Percentiles rank a stretch among this genome's conserved stretches.
phyloP scores from a whole-genome alignment of 2,888 invertebrate genomes.

The Pseudeuparius sepicola region DNA sequence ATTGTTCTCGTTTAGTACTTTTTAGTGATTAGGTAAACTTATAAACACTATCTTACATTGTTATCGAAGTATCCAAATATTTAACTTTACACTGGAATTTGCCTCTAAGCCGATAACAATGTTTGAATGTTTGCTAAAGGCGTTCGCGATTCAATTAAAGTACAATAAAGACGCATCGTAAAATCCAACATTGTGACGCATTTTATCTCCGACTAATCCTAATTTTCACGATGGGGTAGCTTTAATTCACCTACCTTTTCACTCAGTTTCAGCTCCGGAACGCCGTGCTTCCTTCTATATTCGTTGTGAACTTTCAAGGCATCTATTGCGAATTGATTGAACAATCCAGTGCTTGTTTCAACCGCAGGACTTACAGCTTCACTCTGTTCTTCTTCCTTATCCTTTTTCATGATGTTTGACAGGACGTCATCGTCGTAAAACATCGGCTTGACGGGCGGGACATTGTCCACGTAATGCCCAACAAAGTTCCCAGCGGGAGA shows the following conservation, averaged over 20 bases:
- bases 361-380: background rate
- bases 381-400: background rate
- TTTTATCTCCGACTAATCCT: too few relatives aligned
- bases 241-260: constrained; percentile 41
- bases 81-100: too few relatives aligned
- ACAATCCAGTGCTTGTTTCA: constrained; percentile 14
- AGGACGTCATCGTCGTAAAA: constrained; percentile 22
- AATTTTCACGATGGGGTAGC: too few relatives aligned
- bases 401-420: constrained; percentile 8
- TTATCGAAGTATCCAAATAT: too few relatives aligned
- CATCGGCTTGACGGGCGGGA: constrained; percentile 44
- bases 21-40: too few relatives aligned
- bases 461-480: constrained; percentile 64
- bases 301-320: constrained; percentile 51
- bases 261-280: constrained; percentile 44
- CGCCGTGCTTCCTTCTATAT: constrained; percentile 48
- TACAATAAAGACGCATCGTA: too few relatives aligned
- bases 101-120: too few relatives aligned
- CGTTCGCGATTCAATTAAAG: too few relatives aligned
- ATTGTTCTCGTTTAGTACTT: too few relatives aligned
- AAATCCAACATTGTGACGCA: too few relatives aligned
- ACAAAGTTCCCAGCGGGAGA: constrained; percentile 82
- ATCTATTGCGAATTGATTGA: constrained; percentile 38
- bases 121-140: too few relatives aligned
- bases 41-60: too few relatives aligned